Base-by-base conservation (phyloP, 2,888 invertebrate genomes). In the Netelia fuscicornis region DNA sequence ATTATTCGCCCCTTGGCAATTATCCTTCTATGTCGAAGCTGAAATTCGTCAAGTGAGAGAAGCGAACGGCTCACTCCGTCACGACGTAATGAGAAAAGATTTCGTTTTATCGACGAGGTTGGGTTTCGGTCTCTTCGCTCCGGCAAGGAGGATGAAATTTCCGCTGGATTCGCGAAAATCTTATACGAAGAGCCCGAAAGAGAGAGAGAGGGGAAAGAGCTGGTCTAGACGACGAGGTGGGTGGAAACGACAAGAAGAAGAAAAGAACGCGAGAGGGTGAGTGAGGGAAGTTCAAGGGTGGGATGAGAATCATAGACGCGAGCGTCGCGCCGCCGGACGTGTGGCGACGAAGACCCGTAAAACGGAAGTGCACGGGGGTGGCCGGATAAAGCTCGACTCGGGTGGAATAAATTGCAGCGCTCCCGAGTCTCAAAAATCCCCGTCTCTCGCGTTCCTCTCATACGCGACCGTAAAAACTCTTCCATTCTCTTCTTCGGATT, bases 341-440 rank as follows among this genome's bases (percentile, higher is more conserved):
- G 80, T 83, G 86, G 87, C 86, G 87, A 87, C 87, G 86, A 78
- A 82, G 74, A 82, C 82, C 80, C 83, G 82, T 87, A 85, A 87
- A 87, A 85, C 79, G 86, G 74, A 78, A 86, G 72, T 82, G 84
- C 84, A 84, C 44, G 79, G 30, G 80, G 17, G 17, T 17, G 23
- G 82, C 70, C 71, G 77, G 82, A 81, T 84, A 72, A 85, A 83
- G 80, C 82, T 86, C 78, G 74, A 83, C 75, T 75, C 83, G 76
- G 74, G 60, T 71, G 78, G 81, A 83, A 85, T 85, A 86, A 81
- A 85, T 85, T 85, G 79, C 67, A 67, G 13, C 64, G 13, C 72
- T 65, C 65, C 30, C 25, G 76, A 20, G 23, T 77, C 76, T 80
- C 72, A 80, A 83, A 85, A 85, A 83, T 82, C 62, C 72, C 68